Evolutionary conservation across 2,888 invertebrate genomes (phyloP).

Genomic region (Drosophila neutralis): DNA sequence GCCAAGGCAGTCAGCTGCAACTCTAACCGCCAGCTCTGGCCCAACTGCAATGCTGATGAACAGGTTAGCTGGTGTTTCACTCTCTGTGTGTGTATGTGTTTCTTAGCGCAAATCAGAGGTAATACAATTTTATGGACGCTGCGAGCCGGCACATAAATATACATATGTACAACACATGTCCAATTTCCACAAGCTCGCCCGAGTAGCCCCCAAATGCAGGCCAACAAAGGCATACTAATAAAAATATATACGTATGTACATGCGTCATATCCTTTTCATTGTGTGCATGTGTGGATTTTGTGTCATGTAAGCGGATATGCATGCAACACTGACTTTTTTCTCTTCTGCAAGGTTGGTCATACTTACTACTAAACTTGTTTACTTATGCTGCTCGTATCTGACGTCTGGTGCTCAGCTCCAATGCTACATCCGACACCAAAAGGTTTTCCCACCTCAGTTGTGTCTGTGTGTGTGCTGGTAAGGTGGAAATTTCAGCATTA

Average conservation of each 20-base stretch:
- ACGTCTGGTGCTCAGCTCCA: slow-evolving; percentile 13
- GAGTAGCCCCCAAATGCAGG: slow-evolving; percentile 46
- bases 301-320: slow-evolving; percentile 78
- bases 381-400: slow-evolving; percentile 63
- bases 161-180: not conserved
- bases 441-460: not conserved
- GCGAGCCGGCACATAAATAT: slow-evolving; percentile 47
- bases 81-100: slow-evolving; percentile 14
- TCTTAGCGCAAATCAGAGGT: slow-evolving; percentile 71
- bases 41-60: slow-evolving; percentile 43
- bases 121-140: slow-evolving; percentile 73
- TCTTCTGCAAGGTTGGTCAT: slow-evolving; percentile 66
- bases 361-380: slow-evolving; percentile 77
- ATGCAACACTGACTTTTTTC: slow-evolving; percentile 70
- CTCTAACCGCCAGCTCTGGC: not conserved
- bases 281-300: slow-evolving; percentile 34
- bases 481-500: slow-evolving; percentile 77
- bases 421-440: slow-evolving; percentile 1
- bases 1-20: slow-evolving; percentile 1
- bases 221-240: slow-evolving; percentile 71
- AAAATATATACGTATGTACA: slow-evolving; percentile 62
- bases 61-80: slow-evolving; percentile 1
- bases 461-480: slow-evolving; percentile 16
- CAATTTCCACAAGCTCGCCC: slow-evolving; percentile 12
- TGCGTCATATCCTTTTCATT: slow-evolving; percentile 28